A percentile compares a stretch with the other conserved stretches of the same genome.
Evolutionary conservation across 2,797 vertebrate genomes (phyloP).

Genomic region (Sebastes minor): DNA sequence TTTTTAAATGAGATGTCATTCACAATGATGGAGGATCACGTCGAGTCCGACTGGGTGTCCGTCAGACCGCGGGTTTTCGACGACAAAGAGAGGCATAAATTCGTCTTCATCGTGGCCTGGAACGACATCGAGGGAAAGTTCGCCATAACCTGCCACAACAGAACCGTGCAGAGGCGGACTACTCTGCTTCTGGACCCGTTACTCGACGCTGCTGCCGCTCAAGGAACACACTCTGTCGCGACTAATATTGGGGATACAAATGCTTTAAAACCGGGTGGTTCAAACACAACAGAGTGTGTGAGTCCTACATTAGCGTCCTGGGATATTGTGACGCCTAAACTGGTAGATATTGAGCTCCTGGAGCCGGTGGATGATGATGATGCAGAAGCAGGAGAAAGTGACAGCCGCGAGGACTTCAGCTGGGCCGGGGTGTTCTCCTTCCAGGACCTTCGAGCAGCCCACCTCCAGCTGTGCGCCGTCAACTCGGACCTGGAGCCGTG

Average conservation of each 20-base stretch:
- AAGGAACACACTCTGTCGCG: conserved; percentile 52
- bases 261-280: neutral
- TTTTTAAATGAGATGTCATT: conserved; percentile 85
- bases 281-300: conserved; percentile 51
- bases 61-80: conserved; percentile 94
- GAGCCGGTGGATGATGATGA: conserved; percentile 68
- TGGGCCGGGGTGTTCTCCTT: conserved; percentile 97
- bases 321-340: conserved; percentile 62
- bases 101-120: conserved; percentile 96
- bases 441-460: conserved; percentile 90
- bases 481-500: conserved; percentile 93
- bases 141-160: conserved; percentile 96
- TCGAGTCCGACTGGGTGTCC: conserved; percentile 96
- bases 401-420: conserved; percentile 88
- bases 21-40: conserved; percentile 91
- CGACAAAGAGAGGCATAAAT: conserved; percentile 92
- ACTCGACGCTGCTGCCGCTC: conserved; percentile 34
- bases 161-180: conserved; percentile 90
- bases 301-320: conserved; percentile 59
- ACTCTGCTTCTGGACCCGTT: conserved; percentile 80
- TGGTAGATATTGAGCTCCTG: conserved; percentile 67
- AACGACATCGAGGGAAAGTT: conserved; percentile 96
- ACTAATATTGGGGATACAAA: neutral
- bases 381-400: conserved; percentile 44
- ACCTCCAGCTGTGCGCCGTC: conserved; percentile 93